Percentiles rank a stretch among this genome's conserved stretches.
Evolutionary conservation across 1,140 invertebrate genomes (phyloP).

Genomic region (Campoletis sonorensis): DNA sequence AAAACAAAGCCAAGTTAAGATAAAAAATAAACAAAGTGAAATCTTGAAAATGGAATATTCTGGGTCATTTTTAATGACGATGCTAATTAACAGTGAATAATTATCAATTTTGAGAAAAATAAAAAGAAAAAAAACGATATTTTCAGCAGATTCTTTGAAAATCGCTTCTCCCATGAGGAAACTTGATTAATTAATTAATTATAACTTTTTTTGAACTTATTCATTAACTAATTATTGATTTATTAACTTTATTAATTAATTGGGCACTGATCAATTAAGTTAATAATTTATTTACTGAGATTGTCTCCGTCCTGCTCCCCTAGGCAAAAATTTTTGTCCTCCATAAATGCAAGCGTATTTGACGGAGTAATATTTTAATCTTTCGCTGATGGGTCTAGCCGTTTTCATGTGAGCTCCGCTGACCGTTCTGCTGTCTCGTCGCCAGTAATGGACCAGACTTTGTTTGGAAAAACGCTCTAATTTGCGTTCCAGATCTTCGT

Average conservation of each 20-base stretch:
- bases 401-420: conserved; percentile 76
- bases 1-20: neutral
- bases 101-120: too few species aligned
- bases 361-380: conserved; percentile 75
- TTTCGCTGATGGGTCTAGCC: conserved; percentile 70
- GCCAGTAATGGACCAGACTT: conserved; percentile 74
- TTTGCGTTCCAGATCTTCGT: conserved; percentile 71
- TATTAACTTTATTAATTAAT: too few species aligned
- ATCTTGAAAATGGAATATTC: neutral
- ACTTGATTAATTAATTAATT: too few species aligned
- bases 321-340: conserved; percentile 73
- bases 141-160: too few species aligned
- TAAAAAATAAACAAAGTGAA: conserved; percentile 8
- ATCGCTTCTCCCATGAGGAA: too few species aligned
- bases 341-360: conserved; percentile 76
- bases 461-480: conserved; percentile 70
- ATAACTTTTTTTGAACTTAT: too few species aligned
- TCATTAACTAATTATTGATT: too few species aligned
- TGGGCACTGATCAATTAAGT: neutral
- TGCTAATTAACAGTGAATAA: neutral
- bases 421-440: conserved; percentile 74
- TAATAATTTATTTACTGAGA: conserved; percentile 65
- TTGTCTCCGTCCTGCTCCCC: conserved; percentile 72
- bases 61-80: neutral
- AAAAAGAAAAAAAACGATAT: too few species aligned